A percentile compares a stretch with the other conserved stretches of the same genome.
phyloP scores from a whole-genome alignment of 2,888 invertebrate genomes.

The Cheiracanthium punctorium region DNA sequence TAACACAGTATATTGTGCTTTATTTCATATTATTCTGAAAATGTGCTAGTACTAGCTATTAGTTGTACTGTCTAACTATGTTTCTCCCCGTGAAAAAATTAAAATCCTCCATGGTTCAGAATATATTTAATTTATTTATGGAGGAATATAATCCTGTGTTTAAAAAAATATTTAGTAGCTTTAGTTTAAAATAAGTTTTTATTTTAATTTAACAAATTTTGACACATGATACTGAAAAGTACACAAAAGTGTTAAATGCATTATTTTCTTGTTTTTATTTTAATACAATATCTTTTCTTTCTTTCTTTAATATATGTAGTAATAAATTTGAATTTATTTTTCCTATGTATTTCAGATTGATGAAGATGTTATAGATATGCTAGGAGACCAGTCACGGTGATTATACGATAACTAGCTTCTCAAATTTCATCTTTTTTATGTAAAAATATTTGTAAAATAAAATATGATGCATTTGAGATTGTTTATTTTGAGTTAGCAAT shows the following conservation, averaged over 20 bases:
- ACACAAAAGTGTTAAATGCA: neutral
- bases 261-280: neutral
- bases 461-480: neutral
- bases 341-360: constrained; percentile 82
- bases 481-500: too few relatives aligned
- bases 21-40: too few relatives aligned
- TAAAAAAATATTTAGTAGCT: too few relatives aligned
- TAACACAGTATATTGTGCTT: too few relatives aligned
- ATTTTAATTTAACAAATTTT: neutral
- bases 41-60: too few relatives aligned
- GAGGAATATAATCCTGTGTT: too few relatives aligned
- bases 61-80: too few relatives aligned
- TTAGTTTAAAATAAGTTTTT: neutral
- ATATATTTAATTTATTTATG: too few relatives aligned
- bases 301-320: neutral
- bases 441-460: constrained; percentile 67
- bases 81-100: too few relatives aligned
- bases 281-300: too few relatives aligned
- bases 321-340: neutral
- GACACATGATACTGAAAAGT: neutral
- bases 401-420: constrained; percentile 22
- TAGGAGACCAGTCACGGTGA: constrained; percentile 84
- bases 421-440: constrained; percentile 49
- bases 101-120: too few relatives aligned
- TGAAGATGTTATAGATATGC: constrained; percentile 93